A percentile compares a stretch with the other conserved stretches of the same genome.
Conservation (phyloP, 2,888 invertebrate genomes). For the Cantharis flavilabris region DNA sequence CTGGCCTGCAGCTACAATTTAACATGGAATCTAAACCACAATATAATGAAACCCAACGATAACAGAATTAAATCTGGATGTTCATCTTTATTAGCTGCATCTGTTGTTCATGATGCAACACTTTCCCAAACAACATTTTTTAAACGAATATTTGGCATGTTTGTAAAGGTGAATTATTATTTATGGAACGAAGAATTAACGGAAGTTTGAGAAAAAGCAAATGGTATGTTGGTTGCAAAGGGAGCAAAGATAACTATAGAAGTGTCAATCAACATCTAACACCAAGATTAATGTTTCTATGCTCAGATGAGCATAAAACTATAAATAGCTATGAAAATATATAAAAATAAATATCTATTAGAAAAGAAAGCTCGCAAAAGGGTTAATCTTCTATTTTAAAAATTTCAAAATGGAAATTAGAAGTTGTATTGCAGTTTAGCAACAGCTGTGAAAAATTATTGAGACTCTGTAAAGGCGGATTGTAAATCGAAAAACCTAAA, state of each 20-base stretch:
- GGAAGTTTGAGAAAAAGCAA: neutral
- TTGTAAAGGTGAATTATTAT: neutral
- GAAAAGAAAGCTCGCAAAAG: neutral
- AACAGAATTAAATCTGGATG: too few species aligned
- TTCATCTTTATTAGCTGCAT: too few species aligned
- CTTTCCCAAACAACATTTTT: too few species aligned
- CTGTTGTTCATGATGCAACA: too few species aligned
- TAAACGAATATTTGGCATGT: neutral
- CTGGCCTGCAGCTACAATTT: too few species aligned
- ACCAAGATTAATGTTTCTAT: neutral
- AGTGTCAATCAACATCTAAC: neutral
- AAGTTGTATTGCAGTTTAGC: neutral
- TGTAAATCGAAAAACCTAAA: neutral
- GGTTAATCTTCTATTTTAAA: neutral
- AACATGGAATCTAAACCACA: too few species aligned
- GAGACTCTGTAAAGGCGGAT: neutral
- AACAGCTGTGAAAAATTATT: neutral
- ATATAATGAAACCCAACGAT: too few species aligned
- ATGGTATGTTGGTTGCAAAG: neutral
- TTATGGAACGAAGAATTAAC: neutral
- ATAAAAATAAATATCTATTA: neutral
- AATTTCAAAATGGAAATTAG: neutral
- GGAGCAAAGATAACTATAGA: neutral
- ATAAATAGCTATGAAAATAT: neutral
- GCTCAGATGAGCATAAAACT: neutral